Percentiles rank a stretch among this genome's conserved stretches.
Evolutionary conservation across 1,140 invertebrate species (phyloP).

Genomic region (Octopus sinensis): DNA sequence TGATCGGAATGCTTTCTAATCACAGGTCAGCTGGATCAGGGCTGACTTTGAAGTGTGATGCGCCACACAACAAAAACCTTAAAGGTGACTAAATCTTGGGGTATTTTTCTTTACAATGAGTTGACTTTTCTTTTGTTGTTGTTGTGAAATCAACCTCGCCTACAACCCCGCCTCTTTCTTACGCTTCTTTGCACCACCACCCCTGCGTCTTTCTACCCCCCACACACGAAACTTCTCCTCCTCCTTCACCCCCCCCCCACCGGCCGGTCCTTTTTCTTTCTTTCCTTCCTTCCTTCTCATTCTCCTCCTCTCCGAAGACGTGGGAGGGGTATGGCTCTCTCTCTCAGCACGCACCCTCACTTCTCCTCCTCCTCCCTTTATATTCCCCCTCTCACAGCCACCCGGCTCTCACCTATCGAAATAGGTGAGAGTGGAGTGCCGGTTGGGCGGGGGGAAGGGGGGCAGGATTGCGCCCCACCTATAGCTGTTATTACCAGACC

Average conservation of each 20-base stretch:
- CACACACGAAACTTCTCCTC: background rate
- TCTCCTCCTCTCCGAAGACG: background rate
- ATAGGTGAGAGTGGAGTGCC: background rate
- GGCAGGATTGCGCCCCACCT: background rate
- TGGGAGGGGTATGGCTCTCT: too few relatives aligned
- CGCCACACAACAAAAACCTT: too few relatives aligned
- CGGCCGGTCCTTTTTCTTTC: background rate
- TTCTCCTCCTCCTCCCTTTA: background rate
- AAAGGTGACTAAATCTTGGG: too few relatives aligned
- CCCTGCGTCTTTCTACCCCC: background rate
- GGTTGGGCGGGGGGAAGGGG: background rate
- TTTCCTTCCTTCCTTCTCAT: background rate
- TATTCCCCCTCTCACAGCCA: background rate
- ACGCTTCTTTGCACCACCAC: background rate
- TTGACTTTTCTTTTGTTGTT: background rate
- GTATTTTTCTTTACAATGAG: too few relatives aligned
- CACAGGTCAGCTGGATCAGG: too few relatives aligned
- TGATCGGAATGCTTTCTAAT: too few relatives aligned
- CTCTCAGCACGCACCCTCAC: background rate
- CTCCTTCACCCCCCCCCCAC: background rate
- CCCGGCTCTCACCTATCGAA: background rate
- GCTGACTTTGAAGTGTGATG: too few relatives aligned
- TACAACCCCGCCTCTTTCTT: background rate
- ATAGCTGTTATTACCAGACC: background rate
- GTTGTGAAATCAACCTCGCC: background rate